Conservation (phyloP, 2,888 invertebrate genomes). For the Agrenia bidenticulata region DNA sequence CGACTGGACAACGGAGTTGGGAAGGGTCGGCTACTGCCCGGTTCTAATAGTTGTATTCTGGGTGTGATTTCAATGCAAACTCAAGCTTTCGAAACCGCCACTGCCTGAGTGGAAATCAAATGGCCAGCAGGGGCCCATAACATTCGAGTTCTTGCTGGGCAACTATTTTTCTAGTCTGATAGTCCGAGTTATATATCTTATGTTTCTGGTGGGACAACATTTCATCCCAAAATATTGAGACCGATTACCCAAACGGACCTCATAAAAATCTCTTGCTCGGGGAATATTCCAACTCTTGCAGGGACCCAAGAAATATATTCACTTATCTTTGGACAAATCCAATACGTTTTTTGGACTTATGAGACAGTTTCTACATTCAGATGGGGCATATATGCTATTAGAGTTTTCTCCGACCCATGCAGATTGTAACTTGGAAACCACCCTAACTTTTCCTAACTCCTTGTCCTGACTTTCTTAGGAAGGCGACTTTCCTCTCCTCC, state of each 20-base stretch:
- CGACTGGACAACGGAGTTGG: background rate
- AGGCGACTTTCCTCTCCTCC: too few relatives aligned
- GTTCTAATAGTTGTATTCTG: too few relatives aligned
- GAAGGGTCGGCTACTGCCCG: too few relatives aligned
- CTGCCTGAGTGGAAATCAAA: constrained; percentile 2
- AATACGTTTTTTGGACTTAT: too few relatives aligned
- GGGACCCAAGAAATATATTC: background rate
- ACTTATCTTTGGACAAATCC: too few relatives aligned
- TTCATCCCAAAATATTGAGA: constrained; percentile 1
- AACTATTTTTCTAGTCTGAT: background rate
- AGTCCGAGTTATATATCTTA: constrained; percentile 3
- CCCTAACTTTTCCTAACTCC: too few relatives aligned
- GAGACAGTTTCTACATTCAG: too few relatives aligned
- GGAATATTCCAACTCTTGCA: background rate
- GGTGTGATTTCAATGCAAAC: too few relatives aligned
- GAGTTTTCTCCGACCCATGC: too few relatives aligned
- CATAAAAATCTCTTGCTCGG: constrained; percentile 6
- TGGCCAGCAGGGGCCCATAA: constrained; percentile 1
- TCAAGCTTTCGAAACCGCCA: background rate
- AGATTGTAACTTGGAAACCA: too few relatives aligned
- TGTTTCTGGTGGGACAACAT: background rate
- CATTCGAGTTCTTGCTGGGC: background rate
- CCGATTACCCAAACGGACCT: background rate
- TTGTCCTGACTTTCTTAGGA: too few relatives aligned
- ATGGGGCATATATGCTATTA: too few relatives aligned